Evolutionary conservation across 2,888 invertebrate species (phyloP), one percentile per base, ranked within the genome.

Genomic region (Dynastes grantii): DNA sequence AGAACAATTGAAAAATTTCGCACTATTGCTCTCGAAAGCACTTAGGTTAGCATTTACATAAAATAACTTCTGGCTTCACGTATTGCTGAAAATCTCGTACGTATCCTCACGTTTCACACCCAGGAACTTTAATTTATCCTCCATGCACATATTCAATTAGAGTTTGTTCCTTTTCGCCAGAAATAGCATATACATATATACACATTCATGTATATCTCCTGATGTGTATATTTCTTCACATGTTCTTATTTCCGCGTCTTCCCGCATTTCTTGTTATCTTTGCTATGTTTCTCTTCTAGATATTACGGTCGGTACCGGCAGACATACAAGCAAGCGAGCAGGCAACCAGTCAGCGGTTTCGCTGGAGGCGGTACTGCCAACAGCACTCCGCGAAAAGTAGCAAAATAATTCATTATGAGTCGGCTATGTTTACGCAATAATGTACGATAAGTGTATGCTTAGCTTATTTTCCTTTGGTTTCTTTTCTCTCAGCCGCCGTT

Each of bases 221-320:
- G 73, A 73, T 73, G 73, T 73, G 73, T 73, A 73, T 58, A 73
- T 73, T 73, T 73, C 73, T 73, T 73, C 73, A 73, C 73, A 73
- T 73, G 73, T 58, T 73, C 73, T 73, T 73, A 73, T 73, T 73
- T 73, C 73, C 58, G 58, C 58, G 22, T 73, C 61, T 58, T 37
- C 58, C 37, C 73, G 13, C 73, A 22, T 73, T 73, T 73, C 73
- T 73, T 73, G 73, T 73, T 73, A 73, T 73, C 73, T 73, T 73
- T 73, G 58, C 68, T 68, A 29, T 73, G 58, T 73, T 73, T 40
- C 58, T 68, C 68, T 68, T 40, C 29, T 68, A 51, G 68, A 63
- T 63, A 63, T 63, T 63, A 63, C 63, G 29, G 32, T 63, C 63
- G 9, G 22, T 67, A 67, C 67, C 67, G 49, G 16, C 40, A 40